phyloP scores from a whole-genome alignment of 2,888 invertebrate genomes.

The Ophonus ardosiacus region DNA sequence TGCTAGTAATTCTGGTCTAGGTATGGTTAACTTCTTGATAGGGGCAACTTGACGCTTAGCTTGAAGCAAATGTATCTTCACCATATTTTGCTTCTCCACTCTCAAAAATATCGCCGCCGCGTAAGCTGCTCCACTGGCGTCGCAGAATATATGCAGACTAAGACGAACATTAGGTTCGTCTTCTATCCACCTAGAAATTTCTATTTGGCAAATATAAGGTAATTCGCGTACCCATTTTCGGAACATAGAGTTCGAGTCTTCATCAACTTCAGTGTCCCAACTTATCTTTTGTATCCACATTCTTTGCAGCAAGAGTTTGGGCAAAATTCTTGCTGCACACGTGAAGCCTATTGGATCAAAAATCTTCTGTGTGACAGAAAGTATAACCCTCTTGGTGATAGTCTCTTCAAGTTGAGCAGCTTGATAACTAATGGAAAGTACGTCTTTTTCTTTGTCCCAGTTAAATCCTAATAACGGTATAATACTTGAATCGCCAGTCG shows the following conservation, averaged over 20 bases:
- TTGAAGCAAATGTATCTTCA: too few relatives aligned
- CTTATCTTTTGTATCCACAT: not conserved
- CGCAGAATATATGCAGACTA: too few relatives aligned
- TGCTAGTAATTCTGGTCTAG: too few relatives aligned
- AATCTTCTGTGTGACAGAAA: not conserved
- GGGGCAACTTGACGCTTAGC: too few relatives aligned
- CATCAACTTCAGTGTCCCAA: not conserved
- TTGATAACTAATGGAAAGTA: not conserved
- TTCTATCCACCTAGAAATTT: too few relatives aligned
- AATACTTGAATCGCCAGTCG: too few relatives aligned
- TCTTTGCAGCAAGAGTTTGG: not conserved
- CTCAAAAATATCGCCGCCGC: too few relatives aligned
- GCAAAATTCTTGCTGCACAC: not conserved
- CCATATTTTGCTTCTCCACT: too few relatives aligned
- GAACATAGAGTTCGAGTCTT: not conserved
- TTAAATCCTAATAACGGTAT: not conserved
- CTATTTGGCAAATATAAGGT: too few relatives aligned
- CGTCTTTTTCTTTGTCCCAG: not conserved
- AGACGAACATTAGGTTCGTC: too few relatives aligned
- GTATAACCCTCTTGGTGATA: not conserved
- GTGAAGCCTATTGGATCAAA: not conserved
- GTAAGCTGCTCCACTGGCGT: too few relatives aligned
- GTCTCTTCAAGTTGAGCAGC: not conserved
- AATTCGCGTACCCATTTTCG: not conserved
- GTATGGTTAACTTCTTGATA: too few relatives aligned